Base-by-base conservation (phyloP, 2,113 vertebrate species). In the Laterallus jamaicensis region DNA sequence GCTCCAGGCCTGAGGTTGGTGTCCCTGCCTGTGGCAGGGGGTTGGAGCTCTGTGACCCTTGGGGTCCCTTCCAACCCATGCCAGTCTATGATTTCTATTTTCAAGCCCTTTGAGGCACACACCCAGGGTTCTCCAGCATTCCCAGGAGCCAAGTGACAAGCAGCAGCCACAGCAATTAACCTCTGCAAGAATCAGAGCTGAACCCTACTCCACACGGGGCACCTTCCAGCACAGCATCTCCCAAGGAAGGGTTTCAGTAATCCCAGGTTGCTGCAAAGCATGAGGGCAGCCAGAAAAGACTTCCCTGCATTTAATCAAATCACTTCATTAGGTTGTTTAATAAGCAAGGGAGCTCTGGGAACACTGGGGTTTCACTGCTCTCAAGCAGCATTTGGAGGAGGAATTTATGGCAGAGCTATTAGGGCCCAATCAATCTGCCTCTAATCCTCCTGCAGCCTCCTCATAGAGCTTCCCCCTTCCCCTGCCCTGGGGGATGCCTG, bases 301-400 rank as follows among this genome's bases (percentile, higher is more conserved):
- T 92, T 86, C 20, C 14, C 84, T 17, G 69, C 35, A 5, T 88
- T 96, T 95, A 96, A 95, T 96, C 89, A 90, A 82, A 80, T 73
- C 83, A 86, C 89, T 97, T 95, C 62, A 88, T 97, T 82, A 88
- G 39, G 47, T 17, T 84, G 91, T 71, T 96, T 94, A 96, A 95
- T 95, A 86, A 96, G 87, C 82, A 32, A 31, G 52, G 79, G 83
- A 95, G 90, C 86, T 73, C 90, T 32, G 95, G 94, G 96, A 95
- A 74, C 62, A 28, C 74, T 2, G 9, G 87, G 67, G 40, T 62
- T 94, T 86, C 59, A 8, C 80, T 31, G 62, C 35, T 20, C 52
- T 80, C 87, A 70, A 90, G 74, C 44, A 39, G 29, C n/a, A 0
- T 68, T 94, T 64, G 52, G 82, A 47, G 94, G 18, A 70, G 93